Base-by-base conservation (phyloP, 35 echinoderm and acorn worm species). In the Holothuria glaberrima region DNA sequence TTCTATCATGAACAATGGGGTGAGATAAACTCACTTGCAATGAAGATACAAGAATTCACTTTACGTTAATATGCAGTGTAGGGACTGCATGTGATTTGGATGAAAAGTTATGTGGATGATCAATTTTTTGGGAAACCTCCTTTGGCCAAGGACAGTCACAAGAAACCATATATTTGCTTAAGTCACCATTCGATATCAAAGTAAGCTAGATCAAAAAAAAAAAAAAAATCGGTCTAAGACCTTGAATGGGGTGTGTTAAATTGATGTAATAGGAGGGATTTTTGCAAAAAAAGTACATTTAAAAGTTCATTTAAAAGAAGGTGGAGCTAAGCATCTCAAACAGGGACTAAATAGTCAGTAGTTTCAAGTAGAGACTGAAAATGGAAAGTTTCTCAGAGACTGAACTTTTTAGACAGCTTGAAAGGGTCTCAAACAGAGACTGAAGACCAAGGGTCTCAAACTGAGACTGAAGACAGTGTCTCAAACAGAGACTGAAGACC, bases 311-410 rank as follows among this genome's bases (percentile, higher is more conserved):
- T 68, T 12, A 22, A 68, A 28, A 7, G 21, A 69, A 33, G 66
- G 25, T 27, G 66, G 12, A 30, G 66, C 9, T 30, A 25, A 29
- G 20, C 21, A 25, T 27, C 13, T 69, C 6, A 16, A 26, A 69
- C 31, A 33, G 25, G 12, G 9, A 54, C 9, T 54, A 9, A 9
- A 69, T 9, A 65, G 7, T 16, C 28, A 24, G 21, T 75, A 7
- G 20, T 75, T 10, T 6, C 71, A 75, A 7, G 71, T 75, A 7
- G 28, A 75, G 33, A 75, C 33, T 30, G 0, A 75, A 75, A 20
- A 75, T 26, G 21, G 71, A 6, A 75, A 30, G 27, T 69, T 61
- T 69, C 86, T 88, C 86, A 71, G 86, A 88, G 86, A 68, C 86
- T 48, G 52, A 82, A 75, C 6, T 75, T 21, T 31, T 6, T 33